Evolutionary conservation across 2,888 invertebrate species (phyloP).

Genomic region (Trichogramma evanescens): DNA sequence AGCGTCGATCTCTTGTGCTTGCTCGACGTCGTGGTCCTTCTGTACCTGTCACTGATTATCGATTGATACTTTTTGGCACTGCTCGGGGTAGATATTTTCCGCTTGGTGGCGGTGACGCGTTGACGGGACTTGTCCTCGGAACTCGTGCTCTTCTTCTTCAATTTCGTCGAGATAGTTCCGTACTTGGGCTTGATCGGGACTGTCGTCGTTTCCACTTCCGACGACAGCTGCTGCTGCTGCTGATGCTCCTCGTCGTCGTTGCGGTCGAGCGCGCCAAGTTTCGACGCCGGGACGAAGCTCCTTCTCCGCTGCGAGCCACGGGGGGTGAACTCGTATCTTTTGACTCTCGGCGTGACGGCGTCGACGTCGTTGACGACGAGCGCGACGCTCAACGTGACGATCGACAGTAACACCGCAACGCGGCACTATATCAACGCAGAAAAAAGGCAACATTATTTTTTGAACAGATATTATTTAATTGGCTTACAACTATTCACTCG

Average conservation of each 20-base stretch:
- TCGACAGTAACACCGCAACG: slow-evolving; percentile 21
- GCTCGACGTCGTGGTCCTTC: too few species aligned
- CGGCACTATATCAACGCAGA: slow-evolving; percentile 24
- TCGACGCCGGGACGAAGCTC: slow-evolving; percentile 27
- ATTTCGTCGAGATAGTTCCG: too few species aligned
- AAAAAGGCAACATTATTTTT: not conserved
- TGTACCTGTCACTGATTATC: too few species aligned
- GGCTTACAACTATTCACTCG: not conserved
- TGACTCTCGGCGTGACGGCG: slow-evolving; percentile 21
- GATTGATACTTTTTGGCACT: too few species aligned
- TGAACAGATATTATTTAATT: not conserved
- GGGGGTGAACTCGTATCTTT: slow-evolving; percentile 25
- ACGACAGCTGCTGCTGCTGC: not conserved
- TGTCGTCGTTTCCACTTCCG: slow-evolving; percentile 1
- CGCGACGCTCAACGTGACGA: slow-evolving; percentile 15
- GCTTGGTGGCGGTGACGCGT: too few species aligned
- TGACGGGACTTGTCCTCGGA: too few species aligned
- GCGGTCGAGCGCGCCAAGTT: slow-evolving; percentile 24
- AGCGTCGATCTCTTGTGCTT: not conserved
- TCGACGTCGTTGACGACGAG: not conserved
- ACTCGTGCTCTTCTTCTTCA: too few species aligned
- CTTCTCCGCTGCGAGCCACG: slow-evolving; percentile 21
- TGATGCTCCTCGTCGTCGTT: slow-evolving; percentile 14
- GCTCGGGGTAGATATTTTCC: too few species aligned
- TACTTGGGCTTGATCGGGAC: not conserved